Evolutionary conservation across 2,888 invertebrate species (phyloP).

Genomic region (Uropetala carovei): DNA sequence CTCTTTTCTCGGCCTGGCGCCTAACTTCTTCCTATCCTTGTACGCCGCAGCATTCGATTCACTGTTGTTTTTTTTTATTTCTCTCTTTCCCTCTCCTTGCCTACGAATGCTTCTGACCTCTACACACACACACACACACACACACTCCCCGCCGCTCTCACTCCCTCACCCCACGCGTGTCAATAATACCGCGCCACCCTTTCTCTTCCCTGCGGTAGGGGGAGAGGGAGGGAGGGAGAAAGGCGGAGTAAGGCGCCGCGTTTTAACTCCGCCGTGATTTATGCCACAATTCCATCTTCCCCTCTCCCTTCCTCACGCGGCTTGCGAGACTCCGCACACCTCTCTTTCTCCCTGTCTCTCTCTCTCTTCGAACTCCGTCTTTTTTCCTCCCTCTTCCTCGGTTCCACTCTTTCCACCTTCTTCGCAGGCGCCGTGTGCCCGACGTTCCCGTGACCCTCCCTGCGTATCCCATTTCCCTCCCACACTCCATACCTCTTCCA

Average conservation of each 20-base stretch:
- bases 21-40: slow-evolving; percentile 18
- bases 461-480: no score
- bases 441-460: no score
- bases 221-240: not conserved
- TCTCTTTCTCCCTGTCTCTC: no score
- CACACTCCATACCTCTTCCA: no score
- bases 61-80: not conserved
- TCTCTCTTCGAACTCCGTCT: no score
- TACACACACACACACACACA: no score
- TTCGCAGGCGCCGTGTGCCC: no score
- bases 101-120: not conserved
- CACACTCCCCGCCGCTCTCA: not conserved
- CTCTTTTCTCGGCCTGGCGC: not conserved
- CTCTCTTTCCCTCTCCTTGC: not conserved
- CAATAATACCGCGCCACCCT: not conserved
- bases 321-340: not conserved
- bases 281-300: slow-evolving; percentile 23
- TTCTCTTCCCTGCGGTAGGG: no score
- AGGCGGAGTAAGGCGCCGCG: not conserved
- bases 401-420: no score
- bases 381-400: no score
- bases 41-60: slow-evolving; percentile 15
- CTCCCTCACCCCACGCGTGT: not conserved
- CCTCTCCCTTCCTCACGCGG: not conserved
- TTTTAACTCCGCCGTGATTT: not conserved